Base-by-base conservation (phyloP, 2,797 vertebrate genomes). In the Vespertilio murinus region DNA sequence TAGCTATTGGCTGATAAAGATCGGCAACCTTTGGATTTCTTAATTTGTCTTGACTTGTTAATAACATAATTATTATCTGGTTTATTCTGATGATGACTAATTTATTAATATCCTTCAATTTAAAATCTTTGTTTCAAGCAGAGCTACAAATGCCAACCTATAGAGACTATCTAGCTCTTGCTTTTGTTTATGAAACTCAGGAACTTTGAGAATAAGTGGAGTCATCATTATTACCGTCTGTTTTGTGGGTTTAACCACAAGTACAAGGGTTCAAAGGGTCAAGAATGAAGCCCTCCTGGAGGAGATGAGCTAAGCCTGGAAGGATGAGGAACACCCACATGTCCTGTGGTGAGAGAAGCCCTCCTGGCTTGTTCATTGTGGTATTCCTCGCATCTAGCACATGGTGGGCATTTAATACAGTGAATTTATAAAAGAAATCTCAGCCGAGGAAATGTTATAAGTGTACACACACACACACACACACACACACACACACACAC, bases 71-170 rank as follows among this genome's bases (percentile, higher is more conserved):
- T 65, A 74, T 94, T 67, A 54, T 40, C 22, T 74, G 22, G 20
- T 85, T 83, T 78, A 69, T 93, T 87, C 71, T 89, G 65, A 40
- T 87, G 65, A 35, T 90, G 65, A 59, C 8, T 22, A 70, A 83
- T 78, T 86, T 69, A 93, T 81, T 80, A 52, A 90, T 94, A 52
- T 92, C 28, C 79, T 67, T 89, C 92, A 52, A 87, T 86, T 75
- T 85, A 91, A 79, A 86, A 89, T 81, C 45, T 70, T 69, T 85
- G 13, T 75, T 88, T 64, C 5, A 75, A 67, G 73, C 22, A 74
- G 54, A 90, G 49, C 17, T 77, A 80, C 17, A 59, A 69, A 81
- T 71, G 67, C 40, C 22, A 64, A 8, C 56, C 38, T 23, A 0
- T 74, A 83, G 22, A 28, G 10, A 69, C 18, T n/a, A 17, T 38